phyloP scores from a whole-genome alignment of 2,888 invertebrate genomes.

The Callimorpha dominula region DNA sequence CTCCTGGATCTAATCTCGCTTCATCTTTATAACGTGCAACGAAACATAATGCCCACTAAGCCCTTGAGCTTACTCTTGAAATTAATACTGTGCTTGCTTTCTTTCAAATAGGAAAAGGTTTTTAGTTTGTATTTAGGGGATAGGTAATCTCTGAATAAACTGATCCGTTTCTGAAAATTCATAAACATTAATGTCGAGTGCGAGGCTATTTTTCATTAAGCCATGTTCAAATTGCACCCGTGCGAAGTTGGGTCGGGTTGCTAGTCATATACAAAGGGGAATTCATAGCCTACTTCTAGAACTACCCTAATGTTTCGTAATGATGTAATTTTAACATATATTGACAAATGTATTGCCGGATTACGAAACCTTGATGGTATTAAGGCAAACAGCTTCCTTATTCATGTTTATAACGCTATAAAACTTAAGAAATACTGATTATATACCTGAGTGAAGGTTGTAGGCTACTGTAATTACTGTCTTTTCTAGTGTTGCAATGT shows the following conservation, averaged over 20 bases:
- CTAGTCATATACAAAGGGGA: not conserved
- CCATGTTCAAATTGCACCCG: too few relatives aligned
- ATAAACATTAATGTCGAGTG: too few relatives aligned
- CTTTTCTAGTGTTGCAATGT: slow-evolving; percentile 1
- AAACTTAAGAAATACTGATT: slow-evolving; percentile 1
- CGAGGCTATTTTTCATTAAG: too few relatives aligned
- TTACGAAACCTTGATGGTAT: not conserved
- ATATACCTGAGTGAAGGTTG: not conserved
- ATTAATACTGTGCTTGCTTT: not conserved
- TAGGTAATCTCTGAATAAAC: too few relatives aligned
- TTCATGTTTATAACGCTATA: not conserved
- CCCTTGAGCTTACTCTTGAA: not conserved
- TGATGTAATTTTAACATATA: not conserved
- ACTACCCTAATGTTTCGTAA: not conserved
- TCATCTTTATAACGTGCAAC: not conserved
- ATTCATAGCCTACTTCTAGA: not conserved
- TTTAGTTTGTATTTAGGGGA: not conserved
- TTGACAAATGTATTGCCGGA: not conserved
- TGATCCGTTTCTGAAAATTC: too few relatives aligned
- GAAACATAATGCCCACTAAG: not conserved
- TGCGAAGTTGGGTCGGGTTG: too few relatives aligned
- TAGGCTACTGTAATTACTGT: not conserved
- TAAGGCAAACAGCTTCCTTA: slow-evolving; percentile 4
- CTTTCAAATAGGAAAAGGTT: not conserved
- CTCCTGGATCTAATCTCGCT: not conserved